phyloP scores from a whole-genome alignment of 2,113 vertebrate genomes.

The Herpailurus yagouaroundi region DNA sequence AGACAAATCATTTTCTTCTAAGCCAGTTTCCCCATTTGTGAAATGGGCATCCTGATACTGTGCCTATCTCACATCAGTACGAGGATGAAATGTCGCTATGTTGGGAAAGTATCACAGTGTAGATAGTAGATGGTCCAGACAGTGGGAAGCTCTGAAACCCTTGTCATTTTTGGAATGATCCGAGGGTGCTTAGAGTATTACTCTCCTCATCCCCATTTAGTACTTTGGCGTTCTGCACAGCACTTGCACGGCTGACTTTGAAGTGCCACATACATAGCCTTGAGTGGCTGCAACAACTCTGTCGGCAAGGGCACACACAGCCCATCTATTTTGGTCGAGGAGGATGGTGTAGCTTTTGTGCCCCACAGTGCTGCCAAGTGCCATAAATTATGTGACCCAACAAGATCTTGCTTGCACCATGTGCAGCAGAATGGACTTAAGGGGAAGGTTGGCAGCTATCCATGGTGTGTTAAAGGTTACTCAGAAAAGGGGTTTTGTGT shows the following conservation, averaged over 20 bases:
- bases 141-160: not conserved
- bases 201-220: not conserved
- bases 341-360: not conserved
- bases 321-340: slow-evolving; percentile 50
- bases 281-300: not conserved
- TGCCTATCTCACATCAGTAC: not conserved
- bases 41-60: too few species aligned
- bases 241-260: not conserved
- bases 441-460: not conserved
- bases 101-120: not conserved
- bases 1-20: not conserved
- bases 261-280: not conserved
- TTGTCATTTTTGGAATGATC: not conserved
- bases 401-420: slow-evolving; percentile 7
- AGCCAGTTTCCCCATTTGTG: not conserved
- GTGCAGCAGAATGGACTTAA: not conserved
- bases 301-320: not conserved
- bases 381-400: slow-evolving; percentile 49
- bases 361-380: not conserved
- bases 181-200: not conserved
- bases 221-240: not conserved
- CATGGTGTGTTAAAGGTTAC: not conserved
- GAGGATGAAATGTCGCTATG: not conserved
- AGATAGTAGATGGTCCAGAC: not conserved
- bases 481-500: not conserved